Conservation (phyloP, 2,797 vertebrate genomes). For the Aeoliscus strigatus region DNA sequence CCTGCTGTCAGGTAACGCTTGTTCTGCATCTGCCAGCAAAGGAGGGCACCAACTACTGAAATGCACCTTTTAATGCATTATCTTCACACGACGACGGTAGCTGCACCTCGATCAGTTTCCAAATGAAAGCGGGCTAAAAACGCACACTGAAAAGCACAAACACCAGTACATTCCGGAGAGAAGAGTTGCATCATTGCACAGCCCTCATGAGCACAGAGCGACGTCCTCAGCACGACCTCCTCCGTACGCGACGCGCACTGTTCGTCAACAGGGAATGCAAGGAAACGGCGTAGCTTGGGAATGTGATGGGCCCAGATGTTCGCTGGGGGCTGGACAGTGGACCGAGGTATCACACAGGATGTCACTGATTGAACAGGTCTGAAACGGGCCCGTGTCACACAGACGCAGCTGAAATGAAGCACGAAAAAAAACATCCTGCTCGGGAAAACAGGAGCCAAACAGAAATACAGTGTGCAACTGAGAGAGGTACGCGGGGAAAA, state of each 20-base stretch:
- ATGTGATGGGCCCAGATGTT: slow-evolving; percentile 36
- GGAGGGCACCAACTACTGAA: slow-evolving; percentile 34
- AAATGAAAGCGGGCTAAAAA: slow-evolving; percentile 45
- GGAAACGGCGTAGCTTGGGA: slow-evolving; percentile 31
- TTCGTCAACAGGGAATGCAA: slow-evolving; percentile 17
- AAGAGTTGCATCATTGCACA: slow-evolving; percentile 45
- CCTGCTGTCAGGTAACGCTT: slow-evolving; percentile 49
- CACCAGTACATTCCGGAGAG: slow-evolving; percentile 37
- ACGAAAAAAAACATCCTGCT: slow-evolving; percentile 24
- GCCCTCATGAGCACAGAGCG: slow-evolving; percentile 35
- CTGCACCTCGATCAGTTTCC: slow-evolving; percentile 24
- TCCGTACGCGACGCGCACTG: neutral
- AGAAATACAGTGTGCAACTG: neutral
- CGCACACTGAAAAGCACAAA: slow-evolving; percentile 31
- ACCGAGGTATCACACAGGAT: slow-evolving; percentile 21
- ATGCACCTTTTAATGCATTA: slow-evolving; percentile 38
- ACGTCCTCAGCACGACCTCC: slow-evolving; percentile 17
- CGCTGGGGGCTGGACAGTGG: slow-evolving; percentile 38
- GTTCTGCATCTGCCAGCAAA: slow-evolving; percentile 35
- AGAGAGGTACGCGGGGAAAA: slow-evolving; percentile 12
- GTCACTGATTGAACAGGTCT: slow-evolving; percentile 15
- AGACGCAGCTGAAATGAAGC: slow-evolving; percentile 27
- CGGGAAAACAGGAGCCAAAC: slow-evolving; percentile 7
- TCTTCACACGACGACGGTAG: slow-evolving; percentile 22
- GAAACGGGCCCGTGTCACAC: slow-evolving; percentile 26